phyloP scores from a whole-genome alignment of 2,797 vertebrate species.

The Menidia menidia region DNA sequence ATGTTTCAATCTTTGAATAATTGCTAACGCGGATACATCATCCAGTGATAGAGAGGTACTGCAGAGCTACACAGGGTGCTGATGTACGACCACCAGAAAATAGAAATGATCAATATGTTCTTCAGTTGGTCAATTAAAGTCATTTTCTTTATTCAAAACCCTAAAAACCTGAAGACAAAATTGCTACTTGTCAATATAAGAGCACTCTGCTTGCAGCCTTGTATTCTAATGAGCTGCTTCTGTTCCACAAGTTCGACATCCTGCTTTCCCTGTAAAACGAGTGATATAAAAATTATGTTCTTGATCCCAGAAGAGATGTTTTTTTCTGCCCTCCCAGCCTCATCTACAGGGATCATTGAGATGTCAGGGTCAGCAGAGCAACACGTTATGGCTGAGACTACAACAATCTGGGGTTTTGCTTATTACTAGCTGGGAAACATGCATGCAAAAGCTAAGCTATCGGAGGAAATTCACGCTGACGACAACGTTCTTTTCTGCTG shows the following conservation, averaged over 20 bases:
- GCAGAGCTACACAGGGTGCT: no score
- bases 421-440: neutral
- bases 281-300: slow-evolving; percentile 29
- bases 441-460: neutral
- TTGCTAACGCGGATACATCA: neutral
- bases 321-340: neutral
- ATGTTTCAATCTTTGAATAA: neutral
- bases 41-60: neutral
- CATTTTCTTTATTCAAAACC: neutral
- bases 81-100: no score
- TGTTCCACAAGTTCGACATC: slow-evolving; percentile 1
- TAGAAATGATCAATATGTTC: no score
- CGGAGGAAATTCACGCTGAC: neutral
- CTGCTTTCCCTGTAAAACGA: slow-evolving; percentile 4
- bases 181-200: neutral
- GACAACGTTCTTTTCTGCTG: neutral
- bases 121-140: neutral
- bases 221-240: slow-evolving; percentile 11
- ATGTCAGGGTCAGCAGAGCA: slow-evolving; percentile 21
- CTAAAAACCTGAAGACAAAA: neutral
- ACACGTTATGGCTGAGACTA: neutral
- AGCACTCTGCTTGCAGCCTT: neutral
- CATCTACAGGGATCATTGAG: neutral
- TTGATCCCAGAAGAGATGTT: slow-evolving; percentile 21
- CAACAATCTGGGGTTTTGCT: slow-evolving; percentile 7